Evolutionary conservation across 2,888 invertebrate species (phyloP).

Genomic region (Cheilosia soror): DNA sequence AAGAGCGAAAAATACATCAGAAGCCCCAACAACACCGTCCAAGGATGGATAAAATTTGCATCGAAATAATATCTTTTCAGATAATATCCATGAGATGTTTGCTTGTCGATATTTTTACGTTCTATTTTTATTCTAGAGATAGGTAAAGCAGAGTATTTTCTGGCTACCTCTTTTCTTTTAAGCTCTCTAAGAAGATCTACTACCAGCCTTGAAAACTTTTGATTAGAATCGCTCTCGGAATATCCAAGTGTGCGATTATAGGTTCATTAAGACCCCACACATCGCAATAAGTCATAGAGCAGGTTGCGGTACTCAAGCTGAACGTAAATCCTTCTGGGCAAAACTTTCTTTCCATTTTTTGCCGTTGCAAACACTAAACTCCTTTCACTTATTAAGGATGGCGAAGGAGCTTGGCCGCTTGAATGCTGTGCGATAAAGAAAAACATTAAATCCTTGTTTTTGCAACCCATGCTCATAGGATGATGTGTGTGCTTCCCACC

Average conservation of each 20-base stretch:
- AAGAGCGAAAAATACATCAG: not conserved
- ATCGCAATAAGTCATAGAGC: slow-evolving; percentile 55
- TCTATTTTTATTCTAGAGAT: not conserved
- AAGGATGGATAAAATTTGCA: slow-evolving; percentile 6
- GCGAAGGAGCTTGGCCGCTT: slow-evolving; percentile 11
- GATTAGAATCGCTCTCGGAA: slow-evolving; percentile 62
- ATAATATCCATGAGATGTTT: slow-evolving; percentile 1
- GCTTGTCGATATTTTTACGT: not conserved
- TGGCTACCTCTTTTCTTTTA: not conserved
- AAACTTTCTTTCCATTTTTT: slow-evolving; percentile 42
- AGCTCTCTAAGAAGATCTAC: slow-evolving; percentile 26
- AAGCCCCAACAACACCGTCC: not conserved
- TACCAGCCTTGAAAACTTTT: slow-evolving; percentile 49
- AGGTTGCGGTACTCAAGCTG: slow-evolving; percentile 18
- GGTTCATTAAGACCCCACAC: slow-evolving; percentile 56
- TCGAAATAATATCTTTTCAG: slow-evolving; percentile 10
- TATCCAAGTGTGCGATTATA: slow-evolving; percentile 51
- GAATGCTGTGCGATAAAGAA: slow-evolving; percentile 20
- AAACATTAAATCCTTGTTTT: slow-evolving; percentile 67
- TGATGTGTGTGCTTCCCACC: slow-evolving; percentile 38
- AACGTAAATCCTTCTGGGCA: slow-evolving; percentile 57
- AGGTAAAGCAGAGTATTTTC: not conserved
- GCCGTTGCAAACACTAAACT: slow-evolving; percentile 26
- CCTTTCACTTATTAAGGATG: slow-evolving; percentile 52
- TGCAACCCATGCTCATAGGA: slow-evolving; percentile 10